Evolutionary conservation across 2,113 vertebrate species (phyloP).

Genomic region (Heptranchias perlo): DNA sequence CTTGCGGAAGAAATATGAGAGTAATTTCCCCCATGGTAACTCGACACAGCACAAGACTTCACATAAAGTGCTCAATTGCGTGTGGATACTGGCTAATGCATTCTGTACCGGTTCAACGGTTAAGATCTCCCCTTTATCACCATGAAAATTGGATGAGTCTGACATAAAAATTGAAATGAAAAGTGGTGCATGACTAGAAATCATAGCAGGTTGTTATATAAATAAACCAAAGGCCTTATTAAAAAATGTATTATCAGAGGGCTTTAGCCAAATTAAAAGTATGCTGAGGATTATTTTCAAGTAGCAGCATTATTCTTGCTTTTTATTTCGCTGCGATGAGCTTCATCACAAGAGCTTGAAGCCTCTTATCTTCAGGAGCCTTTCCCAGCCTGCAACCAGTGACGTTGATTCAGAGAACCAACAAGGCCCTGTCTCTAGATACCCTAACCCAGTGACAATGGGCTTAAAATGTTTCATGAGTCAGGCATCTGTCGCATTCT

Average conservation of each 20-base stretch:
- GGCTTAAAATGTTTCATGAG: no score
- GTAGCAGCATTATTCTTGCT: not conserved
- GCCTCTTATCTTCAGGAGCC: no score
- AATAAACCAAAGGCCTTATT: not conserved
- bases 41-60: not conserved
- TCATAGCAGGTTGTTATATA: not conserved
- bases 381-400: not conserved
- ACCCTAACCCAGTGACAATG: not conserved
- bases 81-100: conserved; percentile 24
- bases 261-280: not conserved
- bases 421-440: not conserved
- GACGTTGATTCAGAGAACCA: not conserved
- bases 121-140: conserved; percentile 28
- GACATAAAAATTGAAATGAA: conserved; percentile 12
- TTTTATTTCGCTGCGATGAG: not conserved
- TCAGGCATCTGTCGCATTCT: not conserved
- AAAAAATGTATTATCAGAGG: not conserved
- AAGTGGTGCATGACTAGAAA: not conserved
- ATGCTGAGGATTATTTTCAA: not conserved
- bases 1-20: conserved; percentile 25
- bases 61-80: conserved; percentile 34
- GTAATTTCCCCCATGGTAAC: not conserved
- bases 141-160: conserved; percentile 22
- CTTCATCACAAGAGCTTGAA: not conserved
- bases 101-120: not conserved